phyloP scores from a whole-genome alignment of 2,888 invertebrate genomes.

The Copidosoma aretas region DNA sequence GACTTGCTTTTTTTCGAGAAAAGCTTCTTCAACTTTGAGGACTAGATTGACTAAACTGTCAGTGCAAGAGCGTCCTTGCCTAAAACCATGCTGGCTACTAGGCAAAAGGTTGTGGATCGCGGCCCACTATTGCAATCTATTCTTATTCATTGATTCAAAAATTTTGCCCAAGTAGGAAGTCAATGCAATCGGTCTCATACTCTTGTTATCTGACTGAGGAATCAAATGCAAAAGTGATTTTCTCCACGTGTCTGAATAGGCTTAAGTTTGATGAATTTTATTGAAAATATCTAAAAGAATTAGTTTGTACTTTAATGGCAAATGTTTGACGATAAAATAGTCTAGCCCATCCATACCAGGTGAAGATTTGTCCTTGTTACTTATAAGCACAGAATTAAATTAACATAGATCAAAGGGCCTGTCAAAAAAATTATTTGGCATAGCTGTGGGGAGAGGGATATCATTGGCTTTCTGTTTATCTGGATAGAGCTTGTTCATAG shows the following conservation, averaged over 20 bases:
- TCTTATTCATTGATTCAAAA: constrained; percentile 18
- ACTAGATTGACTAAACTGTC: constrained; percentile 5
- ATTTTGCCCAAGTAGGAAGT: constrained; percentile 18
- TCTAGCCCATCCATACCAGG: constrained; percentile 29
- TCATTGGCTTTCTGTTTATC: constrained; percentile 2
- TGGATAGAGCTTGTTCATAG: constrained; percentile 4
- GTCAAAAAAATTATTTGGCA: not conserved
- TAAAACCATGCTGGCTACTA: constrained; percentile 1
- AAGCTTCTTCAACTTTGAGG: constrained; percentile 5
- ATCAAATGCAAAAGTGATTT: constrained; percentile 19
- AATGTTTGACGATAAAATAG: not conserved
- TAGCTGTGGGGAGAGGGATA: not conserved
- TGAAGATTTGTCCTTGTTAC: constrained; percentile 10
- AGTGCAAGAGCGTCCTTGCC: constrained; percentile 1
- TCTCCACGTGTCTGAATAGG: constrained; percentile 13
- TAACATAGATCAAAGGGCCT: constrained; percentile 20
- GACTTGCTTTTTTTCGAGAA: constrained; percentile 1
- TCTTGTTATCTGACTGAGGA: constrained; percentile 1
- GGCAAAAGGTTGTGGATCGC: not conserved
- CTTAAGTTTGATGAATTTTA: constrained; percentile 4
- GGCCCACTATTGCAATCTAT: constrained; percentile 20
- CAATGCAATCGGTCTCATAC: constrained; percentile 14
- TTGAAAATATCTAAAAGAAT: constrained; percentile 26
- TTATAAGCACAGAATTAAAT: constrained; percentile 17
- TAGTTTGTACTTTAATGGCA: constrained; percentile 12